A percentile compares a stretch with the other conserved stretches of the same genome.
These are phyloP conservation scores for Telmatochromis sp. DNA, from an alignment of 2,113 vertebrate species.

Conservation along the genomic window DNA sequence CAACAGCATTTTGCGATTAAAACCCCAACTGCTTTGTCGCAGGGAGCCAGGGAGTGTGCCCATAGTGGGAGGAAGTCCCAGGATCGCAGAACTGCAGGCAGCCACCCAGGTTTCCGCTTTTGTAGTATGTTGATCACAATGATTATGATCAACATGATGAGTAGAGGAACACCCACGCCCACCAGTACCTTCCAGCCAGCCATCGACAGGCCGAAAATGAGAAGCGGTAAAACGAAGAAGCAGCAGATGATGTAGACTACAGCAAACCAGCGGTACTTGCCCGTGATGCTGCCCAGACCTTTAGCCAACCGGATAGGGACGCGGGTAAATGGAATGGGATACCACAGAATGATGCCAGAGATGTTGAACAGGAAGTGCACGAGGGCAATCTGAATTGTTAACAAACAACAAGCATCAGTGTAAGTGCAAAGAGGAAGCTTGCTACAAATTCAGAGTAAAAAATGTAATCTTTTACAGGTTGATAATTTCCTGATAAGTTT, in stretches of 20 bases:
- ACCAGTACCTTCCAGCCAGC: constrained; percentile 84
- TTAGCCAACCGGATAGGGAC: constrained; percentile 85
- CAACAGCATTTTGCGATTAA: constrained; percentile 66
- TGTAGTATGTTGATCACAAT: constrained; percentile 78
- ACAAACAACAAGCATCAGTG: neutral
- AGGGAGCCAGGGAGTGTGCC: constrained; percentile 84
- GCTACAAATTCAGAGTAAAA: neutral
- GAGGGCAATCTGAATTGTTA: constrained; percentile 79
- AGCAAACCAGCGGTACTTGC: constrained; percentile 93
- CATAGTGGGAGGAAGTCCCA: constrained; percentile 88
- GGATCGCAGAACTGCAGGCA: constrained; percentile 75
- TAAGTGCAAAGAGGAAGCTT: neutral
- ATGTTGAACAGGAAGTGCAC: constrained; percentile 97
- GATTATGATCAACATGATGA: constrained; percentile 59
- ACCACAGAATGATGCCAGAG: constrained; percentile 89
- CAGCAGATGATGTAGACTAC: constrained; percentile 80
- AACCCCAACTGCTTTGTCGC: constrained; percentile 73
- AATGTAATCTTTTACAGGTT: neutral
- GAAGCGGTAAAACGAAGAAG: constrained; percentile 81
- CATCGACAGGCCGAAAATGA: constrained; percentile 82
- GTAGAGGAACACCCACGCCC: constrained; percentile 77
- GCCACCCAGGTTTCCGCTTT: constrained; percentile 53
- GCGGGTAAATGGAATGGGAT: constrained; percentile 83
- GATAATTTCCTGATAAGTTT: neutral
- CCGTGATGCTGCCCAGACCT: constrained; percentile 78